Percentiles rank a stretch among this genome's conserved stretches.
phyloP scores from a whole-genome alignment of 2,888 invertebrate species.

The Marasmarcha lunaedactyla region DNA sequence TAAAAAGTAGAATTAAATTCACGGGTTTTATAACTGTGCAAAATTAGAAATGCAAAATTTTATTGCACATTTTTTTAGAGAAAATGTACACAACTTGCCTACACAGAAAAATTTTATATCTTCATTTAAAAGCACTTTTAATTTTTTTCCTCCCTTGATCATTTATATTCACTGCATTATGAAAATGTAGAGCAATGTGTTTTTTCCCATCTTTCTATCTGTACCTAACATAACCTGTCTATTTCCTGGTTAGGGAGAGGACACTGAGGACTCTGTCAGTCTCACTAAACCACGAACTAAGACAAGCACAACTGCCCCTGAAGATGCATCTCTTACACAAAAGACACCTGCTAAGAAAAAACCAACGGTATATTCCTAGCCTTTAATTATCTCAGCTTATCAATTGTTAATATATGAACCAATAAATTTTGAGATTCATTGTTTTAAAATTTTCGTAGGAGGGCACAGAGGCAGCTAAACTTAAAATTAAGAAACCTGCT shows the following conservation, averaged over 20 bases:
- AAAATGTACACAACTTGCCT: background rate
- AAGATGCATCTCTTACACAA: slow-evolving; percentile 62
- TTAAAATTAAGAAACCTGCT: slow-evolving; percentile 61
- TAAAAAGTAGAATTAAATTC: slow-evolving; percentile 18
- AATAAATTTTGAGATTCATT: slow-evolving; percentile 6
- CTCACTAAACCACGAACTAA: slow-evolving; percentile 58
- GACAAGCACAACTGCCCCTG: slow-evolving; percentile 61
- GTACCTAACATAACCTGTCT: background rate
- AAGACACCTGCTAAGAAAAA: slow-evolving; percentile 65
- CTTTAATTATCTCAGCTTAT: slow-evolving; percentile 42
- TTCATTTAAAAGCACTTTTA: background rate
- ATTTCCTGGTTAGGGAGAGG: slow-evolving; percentile 48
- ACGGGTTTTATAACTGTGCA: too few species aligned
- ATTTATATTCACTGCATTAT: background rate
- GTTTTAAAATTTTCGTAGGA: slow-evolving; percentile 35
- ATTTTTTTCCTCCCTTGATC: background rate
- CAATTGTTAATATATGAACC: background rate
- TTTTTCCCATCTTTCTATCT: background rate
- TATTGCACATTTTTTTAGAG: background rate
- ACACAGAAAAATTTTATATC: background rate
- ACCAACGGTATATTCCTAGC: slow-evolving; percentile 42
- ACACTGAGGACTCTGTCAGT: slow-evolving; percentile 61
- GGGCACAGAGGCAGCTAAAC: slow-evolving; percentile 55
- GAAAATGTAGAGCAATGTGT: background rate
- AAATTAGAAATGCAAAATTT: too few species aligned